Conservation (phyloP, 1,140 invertebrate species). For the Drosophila quadrilineata region DNA sequence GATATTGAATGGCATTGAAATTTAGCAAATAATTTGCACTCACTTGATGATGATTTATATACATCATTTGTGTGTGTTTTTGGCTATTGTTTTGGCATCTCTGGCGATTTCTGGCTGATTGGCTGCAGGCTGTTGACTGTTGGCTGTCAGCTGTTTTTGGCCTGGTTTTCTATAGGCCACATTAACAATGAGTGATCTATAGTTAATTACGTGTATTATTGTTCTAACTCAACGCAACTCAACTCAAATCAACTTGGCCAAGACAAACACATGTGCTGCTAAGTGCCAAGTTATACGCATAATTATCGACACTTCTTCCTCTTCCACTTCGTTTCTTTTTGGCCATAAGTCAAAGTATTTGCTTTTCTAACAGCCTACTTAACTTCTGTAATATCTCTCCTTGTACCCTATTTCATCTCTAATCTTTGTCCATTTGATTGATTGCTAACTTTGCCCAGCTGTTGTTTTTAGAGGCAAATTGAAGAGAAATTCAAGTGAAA, state of each 20-base stretch:
- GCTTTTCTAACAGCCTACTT: conserved; percentile 1
- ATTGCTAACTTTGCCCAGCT: conserved; percentile 28
- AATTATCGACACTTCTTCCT: conserved; percentile 25
- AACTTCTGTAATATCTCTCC: not conserved
- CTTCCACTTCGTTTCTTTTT: conserved; percentile 30
- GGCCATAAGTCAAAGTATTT: conserved; percentile 58
- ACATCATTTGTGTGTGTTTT: conserved; percentile 22
- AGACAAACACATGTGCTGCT: conserved; percentile 54
- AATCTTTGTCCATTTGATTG: conserved; percentile 40
- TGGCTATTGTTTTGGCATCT: conserved; percentile 1
- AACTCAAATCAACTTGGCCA: conserved; percentile 5
- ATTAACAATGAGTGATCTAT: conserved; percentile 67
- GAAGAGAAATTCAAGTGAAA: not conserved
- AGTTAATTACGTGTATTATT: conserved; percentile 73
- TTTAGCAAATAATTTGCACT: conserved; percentile 17
- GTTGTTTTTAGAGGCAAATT: not conserved
- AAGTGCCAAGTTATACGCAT: conserved; percentile 59
- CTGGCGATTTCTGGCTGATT: conserved; percentile 15
- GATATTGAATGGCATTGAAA: not conserved
- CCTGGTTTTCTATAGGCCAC: not conserved
- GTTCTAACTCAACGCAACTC: no score
- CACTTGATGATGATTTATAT: not conserved
- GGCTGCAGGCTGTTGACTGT: conserved; percentile 29
- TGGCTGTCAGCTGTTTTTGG: conserved; percentile 17
- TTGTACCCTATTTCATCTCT: not conserved